Evolutionary conservation across 2,113 vertebrate species (phyloP).

Genomic region (Alouatta palliata): DNA sequence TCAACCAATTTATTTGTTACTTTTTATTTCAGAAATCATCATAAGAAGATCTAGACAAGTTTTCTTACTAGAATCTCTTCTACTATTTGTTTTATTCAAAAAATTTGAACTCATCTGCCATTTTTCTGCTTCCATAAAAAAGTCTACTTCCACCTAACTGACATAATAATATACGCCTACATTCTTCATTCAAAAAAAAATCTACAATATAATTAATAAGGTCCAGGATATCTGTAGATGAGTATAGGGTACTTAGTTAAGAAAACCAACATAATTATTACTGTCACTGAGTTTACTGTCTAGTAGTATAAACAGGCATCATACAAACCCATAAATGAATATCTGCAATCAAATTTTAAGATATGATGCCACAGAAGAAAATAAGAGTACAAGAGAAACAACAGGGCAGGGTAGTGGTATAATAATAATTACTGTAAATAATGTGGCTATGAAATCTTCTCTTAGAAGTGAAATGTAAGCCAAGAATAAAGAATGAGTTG

Average conservation of each 20-base stretch:
- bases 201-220: not conserved
- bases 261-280: not conserved
- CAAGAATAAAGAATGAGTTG: not conserved
- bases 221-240: not conserved
- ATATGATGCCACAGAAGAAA: not conserved
- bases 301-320: not conserved
- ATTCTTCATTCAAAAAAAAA: not conserved
- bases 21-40: not conserved
- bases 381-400: not conserved
- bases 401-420: fast-evolving
- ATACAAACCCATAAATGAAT: not conserved
- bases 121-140: not conserved
- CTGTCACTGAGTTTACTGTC: not conserved
- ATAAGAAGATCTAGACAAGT: not conserved
- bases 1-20: not conserved
- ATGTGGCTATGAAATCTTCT: not conserved
- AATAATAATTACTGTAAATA: not conserved
- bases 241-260: not conserved
- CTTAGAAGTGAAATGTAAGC: not conserved
- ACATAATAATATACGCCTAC: not conserved
- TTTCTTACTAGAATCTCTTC: not conserved
- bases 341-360: not conserved
- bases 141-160: not conserved
- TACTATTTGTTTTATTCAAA: not conserved
- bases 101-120: not conserved